Percentiles rank a stretch among this genome's conserved stretches.
phyloP scores from a whole-genome alignment of 2,797 vertebrate genomes.

The Coranthus polyacanthus region DNA sequence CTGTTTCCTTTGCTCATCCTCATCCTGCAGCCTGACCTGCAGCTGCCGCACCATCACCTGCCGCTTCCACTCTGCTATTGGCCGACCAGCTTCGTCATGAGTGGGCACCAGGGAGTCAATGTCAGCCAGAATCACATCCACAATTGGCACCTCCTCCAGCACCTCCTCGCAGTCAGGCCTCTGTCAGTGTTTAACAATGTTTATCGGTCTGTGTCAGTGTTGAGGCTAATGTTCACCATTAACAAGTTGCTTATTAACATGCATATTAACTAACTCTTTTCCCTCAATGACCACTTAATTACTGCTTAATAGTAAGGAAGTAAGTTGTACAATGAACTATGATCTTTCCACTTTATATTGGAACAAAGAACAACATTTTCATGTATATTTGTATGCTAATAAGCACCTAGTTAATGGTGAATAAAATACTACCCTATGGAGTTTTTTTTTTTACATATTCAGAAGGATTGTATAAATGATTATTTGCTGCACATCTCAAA shows the following conservation, averaged over 20 bases:
- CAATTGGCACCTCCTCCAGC: slow-evolving; percentile 51
- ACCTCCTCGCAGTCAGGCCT: slow-evolving; percentile 68
- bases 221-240: not conserved
- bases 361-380: too few species aligned
- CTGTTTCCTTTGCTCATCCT: slow-evolving; percentile 78
- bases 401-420: too few species aligned
- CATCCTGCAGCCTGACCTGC: slow-evolving; percentile 85
- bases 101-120: slow-evolving; percentile 93
- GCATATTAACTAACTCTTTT: not conserved
- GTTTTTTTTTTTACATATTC: too few species aligned
- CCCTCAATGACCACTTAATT: too few species aligned
- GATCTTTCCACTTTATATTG: too few species aligned
- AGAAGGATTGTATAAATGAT: too few species aligned
- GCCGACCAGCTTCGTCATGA: slow-evolving; percentile 87
- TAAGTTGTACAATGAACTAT: too few species aligned
- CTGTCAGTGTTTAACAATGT: slow-evolving; percentile 58
- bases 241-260: too few species aligned
- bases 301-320: too few species aligned
- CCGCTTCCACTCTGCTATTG: slow-evolving; percentile 96
- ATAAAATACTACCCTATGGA: too few species aligned
- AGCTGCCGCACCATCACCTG: slow-evolving; percentile 96
- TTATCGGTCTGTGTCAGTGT: not conserved
- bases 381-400: too few species aligned
- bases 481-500: too few species aligned
- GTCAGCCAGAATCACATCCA: slow-evolving; percentile 83